Evolutionary conservation across 1,140 invertebrate genomes (phyloP), one percentile per base, ranked within the genome.

Genomic region (Nautilus pompilius): DNA sequence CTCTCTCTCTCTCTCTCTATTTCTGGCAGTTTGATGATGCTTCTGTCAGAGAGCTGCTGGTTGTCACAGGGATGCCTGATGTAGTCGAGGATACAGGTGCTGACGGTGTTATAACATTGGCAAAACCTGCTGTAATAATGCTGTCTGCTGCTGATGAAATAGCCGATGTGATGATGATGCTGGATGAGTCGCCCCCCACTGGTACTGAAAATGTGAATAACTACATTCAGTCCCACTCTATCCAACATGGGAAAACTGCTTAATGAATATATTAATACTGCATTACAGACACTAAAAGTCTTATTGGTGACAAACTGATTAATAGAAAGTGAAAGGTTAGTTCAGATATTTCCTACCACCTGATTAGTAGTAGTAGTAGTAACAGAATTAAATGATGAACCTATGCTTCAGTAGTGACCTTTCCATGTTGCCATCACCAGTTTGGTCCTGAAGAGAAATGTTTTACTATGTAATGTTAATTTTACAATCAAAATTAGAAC

Each of bases 141-240:
- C 29, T 5, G 15, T 53, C 49, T 53, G 45, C 45, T 46, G 17
- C 48, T 17, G 49, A 13, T 26, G 49, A 53, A 53, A 53, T 53
- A 26, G n/a, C 49, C 15, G 49, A 15, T 53, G 49, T 53, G 6
- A 53, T 53, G 24, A 53, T 53, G 49, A 53, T 53, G 49, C 29
- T 53, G n/a, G 49, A 4, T 3, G 49, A 2, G 15, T 53, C 49
- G 24, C 49, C 49, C 2, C 17, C 24, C 45, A 53, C 24, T 2
- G 49, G 49, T 15, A 53, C 49, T 53, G 49, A 24, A 6, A 5
- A 4, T 26, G 2, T 15, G 24, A 22, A 53, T 8, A 53, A n/a
- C n/a, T 26, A 53, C 4, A 8, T 3, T 13, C 24, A 24, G 24
- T 26, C 15, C 24, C 17, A 49, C 6, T 49, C 17, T 6, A 49